Evolutionary conservation across 1,140 invertebrate species (phyloP).

Genomic region (Pseudomyrmex dendroicus): DNA sequence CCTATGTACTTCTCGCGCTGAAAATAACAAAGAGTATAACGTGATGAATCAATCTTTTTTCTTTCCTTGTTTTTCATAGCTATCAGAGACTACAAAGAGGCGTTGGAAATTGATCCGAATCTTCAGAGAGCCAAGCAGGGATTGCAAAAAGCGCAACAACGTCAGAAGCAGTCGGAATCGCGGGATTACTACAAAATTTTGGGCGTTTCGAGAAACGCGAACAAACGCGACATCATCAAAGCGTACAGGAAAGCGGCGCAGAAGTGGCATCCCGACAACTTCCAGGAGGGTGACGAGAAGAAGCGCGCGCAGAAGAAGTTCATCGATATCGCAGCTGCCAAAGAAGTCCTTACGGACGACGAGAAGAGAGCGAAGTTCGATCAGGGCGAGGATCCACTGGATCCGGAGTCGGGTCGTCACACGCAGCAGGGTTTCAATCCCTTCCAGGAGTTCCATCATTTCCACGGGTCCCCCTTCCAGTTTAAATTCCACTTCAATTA

Average conservation of each 20-base stretch:
- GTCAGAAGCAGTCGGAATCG: slow-evolving; percentile 96
- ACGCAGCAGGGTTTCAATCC: slow-evolving; percentile 90
- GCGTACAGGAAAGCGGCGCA: slow-evolving; percentile 98
- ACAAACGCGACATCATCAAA: slow-evolving; percentile 97
- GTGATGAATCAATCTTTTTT: neutral
- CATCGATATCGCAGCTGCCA: slow-evolving; percentile 99
- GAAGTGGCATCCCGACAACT: slow-evolving; percentile 99
- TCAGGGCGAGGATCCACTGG: slow-evolving; percentile 97
- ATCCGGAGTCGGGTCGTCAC: slow-evolving; percentile 93
- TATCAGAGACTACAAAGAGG: slow-evolving; percentile 94
- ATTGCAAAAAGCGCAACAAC: slow-evolving; percentile 94
- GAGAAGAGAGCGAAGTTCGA: slow-evolving; percentile 98
- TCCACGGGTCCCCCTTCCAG: slow-evolving; percentile 95
- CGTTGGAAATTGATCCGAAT: slow-evolving; percentile 93
- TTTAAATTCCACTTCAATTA: slow-evolving; percentile 98
- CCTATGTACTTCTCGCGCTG: neutral
- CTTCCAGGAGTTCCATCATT: slow-evolving; percentile 93
- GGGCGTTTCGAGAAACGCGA: slow-evolving; percentile 93
- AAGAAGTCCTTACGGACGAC: slow-evolving; percentile 95
- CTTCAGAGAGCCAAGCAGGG: slow-evolving; percentile 95
- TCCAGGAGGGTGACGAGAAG: slow-evolving; percentile 94
- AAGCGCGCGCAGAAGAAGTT: slow-evolving; percentile 99
- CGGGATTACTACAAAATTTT: slow-evolving; percentile 99
- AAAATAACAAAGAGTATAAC: neutral
- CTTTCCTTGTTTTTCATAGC: slow-evolving; percentile 86